Evolutionary conservation across 1,140 invertebrate species (phyloP).

Genomic region (Epicauta chinensis): DNA sequence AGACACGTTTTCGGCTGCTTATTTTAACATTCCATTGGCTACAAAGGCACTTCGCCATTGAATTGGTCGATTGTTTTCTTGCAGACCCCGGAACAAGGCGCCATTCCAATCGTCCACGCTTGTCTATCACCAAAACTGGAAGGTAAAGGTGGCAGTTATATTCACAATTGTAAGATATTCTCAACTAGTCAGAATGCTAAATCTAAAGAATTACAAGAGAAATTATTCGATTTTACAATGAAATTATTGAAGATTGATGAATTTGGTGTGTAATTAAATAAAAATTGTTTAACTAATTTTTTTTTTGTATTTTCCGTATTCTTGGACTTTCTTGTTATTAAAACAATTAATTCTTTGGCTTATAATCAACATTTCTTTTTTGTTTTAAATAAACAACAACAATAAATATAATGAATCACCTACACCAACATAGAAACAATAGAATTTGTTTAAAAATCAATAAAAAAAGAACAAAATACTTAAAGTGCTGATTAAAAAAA

Average conservation of each 20-base stretch:
- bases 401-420: constrained; percentile 4
- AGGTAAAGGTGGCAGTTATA: constrained; percentile 64
- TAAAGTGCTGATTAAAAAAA: constrained; percentile 1
- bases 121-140: constrained; percentile 66
- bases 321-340: constrained; percentile 11
- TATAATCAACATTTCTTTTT: constrained; percentile 13
- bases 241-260: constrained; percentile 44
- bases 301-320: background rate
- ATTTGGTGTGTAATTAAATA: constrained; percentile 33
- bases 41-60: no score
- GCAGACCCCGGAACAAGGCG: constrained; percentile 69
- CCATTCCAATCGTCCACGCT: constrained; percentile 64
- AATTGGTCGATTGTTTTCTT: no score
- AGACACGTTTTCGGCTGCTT: no score
- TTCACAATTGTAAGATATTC: constrained; percentile 56
- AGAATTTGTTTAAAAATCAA: constrained; percentile 2
- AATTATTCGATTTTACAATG: constrained; percentile 46
- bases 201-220: constrained; percentile 36
- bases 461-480: constrained; percentile 1
- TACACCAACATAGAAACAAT: constrained; percentile 6
- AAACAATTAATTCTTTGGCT: constrained; percentile 18
- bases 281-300: background rate
- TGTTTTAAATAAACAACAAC: constrained; percentile 11
- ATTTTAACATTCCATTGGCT: no score
- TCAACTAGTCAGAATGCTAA: constrained; percentile 37